Evolutionary conservation across 1,140 invertebrate genomes (phyloP), one percentile per base, ranked within the genome.

Genomic region (Bombus superbus): DNA sequence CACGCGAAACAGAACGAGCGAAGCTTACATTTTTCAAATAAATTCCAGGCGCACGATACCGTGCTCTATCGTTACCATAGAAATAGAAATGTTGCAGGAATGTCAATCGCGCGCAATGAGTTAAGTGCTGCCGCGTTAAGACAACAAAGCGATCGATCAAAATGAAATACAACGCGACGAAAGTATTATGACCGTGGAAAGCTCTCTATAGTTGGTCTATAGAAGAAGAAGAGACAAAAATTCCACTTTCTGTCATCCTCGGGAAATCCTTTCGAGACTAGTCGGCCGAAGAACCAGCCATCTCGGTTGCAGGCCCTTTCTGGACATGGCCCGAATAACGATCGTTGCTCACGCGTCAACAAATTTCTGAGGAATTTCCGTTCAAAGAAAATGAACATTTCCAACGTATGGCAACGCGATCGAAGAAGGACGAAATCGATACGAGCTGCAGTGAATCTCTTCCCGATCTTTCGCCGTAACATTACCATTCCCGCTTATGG

Each of bases 361-460:
- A 88, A 89, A 88, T 89, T 85, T 88, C 84, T 53, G 62, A 62
- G 86, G 22, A 87, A 87, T 88, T 69, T 57, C 74, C 42, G 72
- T 78, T 66, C 53, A 76, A 57, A 40, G 83, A 75, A 75, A 79
- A 44, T 47, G 75, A 47, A 81, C 47, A 18, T 8, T 32, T 6
- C 11, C 53, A 71, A 40, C 85, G 79, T 75, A 73, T 83, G 71
- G 87, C 28, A 66, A 66, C 57, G 32, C 80, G 47, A 0, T 22
- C 5, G 47, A 22, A 53, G 6, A 22, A 53, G 18, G 47, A 88
- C 25, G 77, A 88, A 35, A 64, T 88, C 80, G 81, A 90, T 88
- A 92, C 88, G 92, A 93, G 91, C 87, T 11, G 25, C 59, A 1
- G 76, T 89, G 91, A 89, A 94, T 94, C 92, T 92, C 92, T 93